Conservation (phyloP, 2,113 vertebrate species). For the Pycnonotus jocosus region DNA sequence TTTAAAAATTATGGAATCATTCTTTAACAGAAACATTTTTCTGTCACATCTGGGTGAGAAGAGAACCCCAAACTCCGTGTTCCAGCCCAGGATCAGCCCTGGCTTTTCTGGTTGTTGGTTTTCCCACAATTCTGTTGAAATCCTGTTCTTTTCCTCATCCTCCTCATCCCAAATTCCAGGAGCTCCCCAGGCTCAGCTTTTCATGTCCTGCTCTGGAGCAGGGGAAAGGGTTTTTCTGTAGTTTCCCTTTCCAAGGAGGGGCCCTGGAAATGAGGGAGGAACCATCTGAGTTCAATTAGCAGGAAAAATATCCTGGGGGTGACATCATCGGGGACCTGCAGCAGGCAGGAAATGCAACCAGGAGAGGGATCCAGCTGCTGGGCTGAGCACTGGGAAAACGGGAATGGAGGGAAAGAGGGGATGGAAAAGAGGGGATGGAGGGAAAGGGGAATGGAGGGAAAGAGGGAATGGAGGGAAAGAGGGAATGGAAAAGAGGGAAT, state of each 20-base stretch:
- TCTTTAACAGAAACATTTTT: fast-evolving
- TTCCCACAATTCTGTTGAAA: fast-evolving
- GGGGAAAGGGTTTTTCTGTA: not conserved
- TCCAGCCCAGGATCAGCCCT: not conserved
- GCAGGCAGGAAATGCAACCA: constrained; percentile 56
- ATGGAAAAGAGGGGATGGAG: too few relatives aligned
- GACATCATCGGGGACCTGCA: constrained; percentile 68
- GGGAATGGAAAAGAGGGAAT: too few relatives aligned
- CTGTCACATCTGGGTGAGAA: not conserved
- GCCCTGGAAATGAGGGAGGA: not conserved
- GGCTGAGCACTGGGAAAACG: not conserved
- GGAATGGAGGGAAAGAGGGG: not conserved
- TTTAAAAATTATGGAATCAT: not conserved
- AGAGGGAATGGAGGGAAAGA: too few relatives aligned
- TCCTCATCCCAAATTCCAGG: not conserved
- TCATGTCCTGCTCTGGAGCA: not conserved
- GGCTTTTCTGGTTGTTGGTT: not conserved
- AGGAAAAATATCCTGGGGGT: constrained; percentile 53
- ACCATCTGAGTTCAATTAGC: constrained; percentile 61
- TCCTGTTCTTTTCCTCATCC: not conserved
- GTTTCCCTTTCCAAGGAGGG: not conserved
- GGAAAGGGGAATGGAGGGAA: too few relatives aligned
- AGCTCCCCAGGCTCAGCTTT: not conserved
- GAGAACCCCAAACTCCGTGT: not conserved
- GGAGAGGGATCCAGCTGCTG: not conserved